A percentile compares a stretch with the other conserved stretches of the same genome.
phyloP scores from a whole-genome alignment of 2,888 invertebrate genomes.

The Harpalus rubripes region DNA sequence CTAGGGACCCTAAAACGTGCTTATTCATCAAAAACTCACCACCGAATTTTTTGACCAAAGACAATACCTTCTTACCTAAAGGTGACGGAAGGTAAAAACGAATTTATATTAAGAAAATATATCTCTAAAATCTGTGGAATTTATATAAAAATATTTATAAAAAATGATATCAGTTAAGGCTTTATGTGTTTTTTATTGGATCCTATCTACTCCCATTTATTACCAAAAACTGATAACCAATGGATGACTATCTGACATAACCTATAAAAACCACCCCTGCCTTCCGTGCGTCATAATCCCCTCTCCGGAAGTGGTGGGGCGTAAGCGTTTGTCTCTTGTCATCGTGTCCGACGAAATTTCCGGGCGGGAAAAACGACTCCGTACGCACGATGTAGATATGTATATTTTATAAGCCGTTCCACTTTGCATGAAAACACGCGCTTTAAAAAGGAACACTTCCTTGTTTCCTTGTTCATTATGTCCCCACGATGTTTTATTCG shows the following conservation, averaged over 20 bases:
- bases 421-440: slow-evolving; percentile 23
- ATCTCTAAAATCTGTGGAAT: neutral
- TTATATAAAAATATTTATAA: neutral
- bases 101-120: slow-evolving; percentile 13
- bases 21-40: too few relatives aligned
- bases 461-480: slow-evolving; percentile 32
- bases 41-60: too few relatives aligned
- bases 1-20: too few relatives aligned
- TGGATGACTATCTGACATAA: slow-evolving; percentile 32
- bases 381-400: slow-evolving; percentile 35
- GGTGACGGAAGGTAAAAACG: too few relatives aligned
- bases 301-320: slow-evolving; percentile 9
- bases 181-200: slow-evolving; percentile 9
- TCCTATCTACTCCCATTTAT: neutral
- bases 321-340: slow-evolving; percentile 35
- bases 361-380: slow-evolving; percentile 37
- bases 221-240: slow-evolving; percentile 23
- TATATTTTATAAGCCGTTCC: slow-evolving; percentile 49
- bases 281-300: slow-evolving; percentile 8
- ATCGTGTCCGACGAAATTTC: slow-evolving; percentile 37
- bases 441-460: slow-evolving; percentile 5
- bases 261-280: slow-evolving; percentile 27
- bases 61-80: too few relatives aligned
- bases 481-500: slow-evolving; percentile 14
- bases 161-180: neutral